These are phyloP conservation scores for Lasiurus cinereus DNA, from an alignment of 2,113 vertebrate genomes.

Conservation along the genomic window DNA sequence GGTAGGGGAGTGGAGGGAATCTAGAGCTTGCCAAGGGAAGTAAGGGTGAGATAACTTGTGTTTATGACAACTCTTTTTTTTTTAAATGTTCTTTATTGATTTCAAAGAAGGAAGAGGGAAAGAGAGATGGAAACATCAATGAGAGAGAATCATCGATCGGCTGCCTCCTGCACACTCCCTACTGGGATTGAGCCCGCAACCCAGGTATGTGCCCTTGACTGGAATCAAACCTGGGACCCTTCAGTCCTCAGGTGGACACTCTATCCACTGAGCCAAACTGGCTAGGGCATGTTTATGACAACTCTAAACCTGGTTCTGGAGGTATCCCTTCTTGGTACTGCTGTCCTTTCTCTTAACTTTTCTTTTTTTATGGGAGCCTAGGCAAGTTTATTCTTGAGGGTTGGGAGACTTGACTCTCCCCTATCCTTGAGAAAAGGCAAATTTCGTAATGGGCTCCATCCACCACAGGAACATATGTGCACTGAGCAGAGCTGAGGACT, in stretches of 20 bases:
- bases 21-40: not conserved
- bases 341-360: not conserved
- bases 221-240: no score
- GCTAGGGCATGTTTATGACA: not conserved
- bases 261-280: no score
- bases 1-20: fast-evolving
- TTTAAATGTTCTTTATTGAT: no score
- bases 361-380: not conserved
- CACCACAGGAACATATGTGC: not conserved
- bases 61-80: not conserved
- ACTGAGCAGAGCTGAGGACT: fast-evolving
- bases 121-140: no score
- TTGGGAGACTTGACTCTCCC: not conserved
- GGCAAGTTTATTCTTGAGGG: not conserved
- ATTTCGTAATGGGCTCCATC: not conserved
- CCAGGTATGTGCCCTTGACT: no score
- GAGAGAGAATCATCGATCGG: no score
- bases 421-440: not conserved
- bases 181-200: no score
- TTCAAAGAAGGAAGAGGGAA: no score
- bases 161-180: no score
- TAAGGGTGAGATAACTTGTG: not conserved
- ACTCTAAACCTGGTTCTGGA: not conserved
- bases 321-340: not conserved
- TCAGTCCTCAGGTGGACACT: no score